Evolutionary conservation across 2,888 invertebrate genomes (phyloP).

Genomic region (Lasioglossum villosulum): DNA sequence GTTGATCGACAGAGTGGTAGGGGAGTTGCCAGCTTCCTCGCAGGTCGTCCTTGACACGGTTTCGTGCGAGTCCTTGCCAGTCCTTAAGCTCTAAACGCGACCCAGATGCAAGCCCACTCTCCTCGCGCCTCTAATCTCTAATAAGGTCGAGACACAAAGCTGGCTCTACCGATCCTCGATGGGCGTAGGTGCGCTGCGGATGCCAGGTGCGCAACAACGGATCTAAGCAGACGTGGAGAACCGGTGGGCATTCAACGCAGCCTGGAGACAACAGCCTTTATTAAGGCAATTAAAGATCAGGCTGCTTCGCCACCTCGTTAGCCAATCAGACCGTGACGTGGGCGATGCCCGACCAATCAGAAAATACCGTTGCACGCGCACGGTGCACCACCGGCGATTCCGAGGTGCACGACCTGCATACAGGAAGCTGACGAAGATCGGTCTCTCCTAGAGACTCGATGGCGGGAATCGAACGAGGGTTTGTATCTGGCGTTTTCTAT

Average conservation of each 20-base stretch:
- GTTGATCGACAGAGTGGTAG: slow-evolving; percentile 42
- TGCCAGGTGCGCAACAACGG: not conserved
- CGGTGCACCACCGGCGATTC: not conserved
- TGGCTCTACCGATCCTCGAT: slow-evolving; percentile 23
- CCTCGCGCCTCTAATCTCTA: slow-evolving; percentile 64
- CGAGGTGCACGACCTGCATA: not conserved
- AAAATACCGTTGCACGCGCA: slow-evolving; percentile 55
- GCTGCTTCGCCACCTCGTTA: slow-evolving; percentile 67
- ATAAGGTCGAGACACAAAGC: slow-evolving; percentile 61
- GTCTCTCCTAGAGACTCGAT: not conserved
- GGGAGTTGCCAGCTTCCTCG: slow-evolving; percentile 56
- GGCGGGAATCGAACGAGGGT: not conserved
- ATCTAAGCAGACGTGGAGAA: not conserved
- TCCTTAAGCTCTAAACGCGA: slow-evolving; percentile 68
- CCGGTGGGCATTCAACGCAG: slow-evolving; percentile 4
- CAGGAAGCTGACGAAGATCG: slow-evolving; percentile 27
- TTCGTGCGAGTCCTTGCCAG: slow-evolving; percentile 64
- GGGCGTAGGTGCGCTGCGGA: slow-evolving; percentile 49
- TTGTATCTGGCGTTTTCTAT: too few species aligned
- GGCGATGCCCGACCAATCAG: slow-evolving; percentile 65
- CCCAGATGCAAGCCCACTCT: slow-evolving; percentile 63
- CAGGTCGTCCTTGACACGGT: slow-evolving; percentile 70
- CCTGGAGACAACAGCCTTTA: slow-evolving; percentile 45
- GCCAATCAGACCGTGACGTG: slow-evolving; percentile 72
- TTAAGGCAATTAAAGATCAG: slow-evolving; percentile 70